phyloP scores from a whole-genome alignment of 1,140 invertebrate species.

The Heliconius congener region DNA sequence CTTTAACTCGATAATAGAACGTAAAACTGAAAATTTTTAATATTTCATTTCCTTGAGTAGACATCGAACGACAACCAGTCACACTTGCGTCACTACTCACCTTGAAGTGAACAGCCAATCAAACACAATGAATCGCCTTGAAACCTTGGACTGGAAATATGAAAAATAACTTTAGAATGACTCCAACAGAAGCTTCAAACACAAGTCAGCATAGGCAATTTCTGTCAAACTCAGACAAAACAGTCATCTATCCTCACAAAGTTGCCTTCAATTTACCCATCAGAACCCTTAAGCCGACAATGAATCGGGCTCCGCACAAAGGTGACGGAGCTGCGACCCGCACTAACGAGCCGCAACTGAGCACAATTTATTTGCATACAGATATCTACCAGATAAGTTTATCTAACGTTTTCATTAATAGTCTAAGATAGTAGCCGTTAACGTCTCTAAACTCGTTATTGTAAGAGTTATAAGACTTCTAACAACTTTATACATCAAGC shows the following conservation, averaged over 20 bases:
- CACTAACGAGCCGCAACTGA: constrained; percentile 38
- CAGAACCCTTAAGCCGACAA: constrained; percentile 30
- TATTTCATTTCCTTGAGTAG: no score
- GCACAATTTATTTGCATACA: constrained; percentile 43
- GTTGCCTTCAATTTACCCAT: constrained; percentile 26
- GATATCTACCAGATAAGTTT: constrained; percentile 34
- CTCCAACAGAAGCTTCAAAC: not conserved
- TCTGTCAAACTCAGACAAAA: constrained; percentile 3
- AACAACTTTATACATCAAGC: constrained; percentile 28
- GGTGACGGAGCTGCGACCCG: constrained; percentile 42
- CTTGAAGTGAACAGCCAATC: no score
- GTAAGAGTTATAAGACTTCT: constrained; percentile 31
- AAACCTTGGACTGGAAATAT: not conserved
- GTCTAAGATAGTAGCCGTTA: constrained; percentile 27
- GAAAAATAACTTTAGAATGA: not conserved
- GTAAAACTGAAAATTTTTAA: no score
- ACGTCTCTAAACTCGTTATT: constrained; percentile 35
- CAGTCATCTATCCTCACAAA: constrained; percentile 26
- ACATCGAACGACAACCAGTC: no score
- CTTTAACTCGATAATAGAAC: no score
- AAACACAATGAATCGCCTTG: no score
- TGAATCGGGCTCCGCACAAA: constrained; percentile 33
- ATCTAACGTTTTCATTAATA: constrained; percentile 45
- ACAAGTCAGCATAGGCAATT: not conserved
- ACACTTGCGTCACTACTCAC: no score